These are phyloP conservation scores for Mustelus asterias DNA, from an alignment of 2,113 vertebrate species.

Conservation along the genomic window DNA sequence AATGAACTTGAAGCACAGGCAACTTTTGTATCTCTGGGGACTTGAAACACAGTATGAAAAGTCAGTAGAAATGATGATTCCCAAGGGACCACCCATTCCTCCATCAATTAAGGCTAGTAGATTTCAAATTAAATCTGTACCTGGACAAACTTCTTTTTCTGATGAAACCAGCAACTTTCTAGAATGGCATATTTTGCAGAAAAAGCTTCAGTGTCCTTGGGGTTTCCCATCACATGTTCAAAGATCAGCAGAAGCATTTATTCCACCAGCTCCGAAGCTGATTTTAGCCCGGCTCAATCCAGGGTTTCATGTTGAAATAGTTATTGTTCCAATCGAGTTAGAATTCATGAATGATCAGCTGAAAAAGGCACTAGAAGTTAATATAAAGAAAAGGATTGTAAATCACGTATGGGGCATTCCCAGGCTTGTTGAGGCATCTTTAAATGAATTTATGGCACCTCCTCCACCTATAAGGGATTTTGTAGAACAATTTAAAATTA, in stretches of 20 bases:
- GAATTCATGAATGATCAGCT: constrained; percentile 21
- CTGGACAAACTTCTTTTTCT: neutral
- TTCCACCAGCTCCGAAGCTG: constrained; percentile 7
- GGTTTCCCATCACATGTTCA: neutral
- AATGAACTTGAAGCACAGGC: constrained; percentile 23
- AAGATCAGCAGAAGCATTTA: neutral
- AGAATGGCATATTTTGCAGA: constrained; percentile 25
- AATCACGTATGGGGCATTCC: constrained; percentile 24
- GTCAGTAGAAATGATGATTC: constrained; percentile 21
- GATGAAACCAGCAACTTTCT: neutral
- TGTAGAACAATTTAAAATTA: neutral
- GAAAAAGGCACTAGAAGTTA: neutral
- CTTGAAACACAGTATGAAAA: constrained; percentile 26
- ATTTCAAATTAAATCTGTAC: neutral
- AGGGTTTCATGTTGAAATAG: neutral
- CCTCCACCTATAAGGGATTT: neutral
- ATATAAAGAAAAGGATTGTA: constrained; percentile 23
- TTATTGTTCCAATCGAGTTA: neutral
- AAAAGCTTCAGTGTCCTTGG: neutral
- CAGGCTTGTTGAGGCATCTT: neutral
- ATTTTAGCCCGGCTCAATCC: neutral
- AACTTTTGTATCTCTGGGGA: constrained; percentile 20
- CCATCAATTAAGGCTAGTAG: neutral
- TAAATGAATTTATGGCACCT: neutral
- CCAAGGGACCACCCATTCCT: constrained; percentile 9